These are phyloP conservation scores for Bubo blakistoni DNA, from an alignment of 2,113 vertebrate genomes.

Conservation along the genomic window DNA sequence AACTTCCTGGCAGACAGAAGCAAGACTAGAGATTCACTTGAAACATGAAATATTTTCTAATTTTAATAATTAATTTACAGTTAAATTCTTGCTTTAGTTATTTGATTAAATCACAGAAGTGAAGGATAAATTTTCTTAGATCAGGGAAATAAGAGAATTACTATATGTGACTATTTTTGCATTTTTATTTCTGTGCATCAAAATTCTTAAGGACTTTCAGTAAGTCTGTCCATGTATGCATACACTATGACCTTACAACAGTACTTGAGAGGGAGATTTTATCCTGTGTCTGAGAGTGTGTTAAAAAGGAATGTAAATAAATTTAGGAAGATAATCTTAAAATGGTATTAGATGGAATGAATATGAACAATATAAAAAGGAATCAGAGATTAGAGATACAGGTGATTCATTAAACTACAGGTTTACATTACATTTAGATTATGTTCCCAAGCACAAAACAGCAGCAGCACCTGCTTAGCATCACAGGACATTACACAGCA, in stretches of 20 bases:
- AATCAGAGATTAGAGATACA: not conserved
- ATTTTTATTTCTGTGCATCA: not conserved
- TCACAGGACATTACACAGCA: not conserved
- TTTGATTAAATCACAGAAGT: not conserved
- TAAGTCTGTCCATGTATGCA: not conserved
- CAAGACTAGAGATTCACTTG: not conserved
- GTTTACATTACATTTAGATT: not conserved
- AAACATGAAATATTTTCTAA: not conserved
- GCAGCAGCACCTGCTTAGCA: slow-evolving; percentile 11
- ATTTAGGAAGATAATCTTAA: not conserved
- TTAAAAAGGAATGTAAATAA: not conserved
- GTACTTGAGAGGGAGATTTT: not conserved
- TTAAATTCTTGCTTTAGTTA: not conserved
- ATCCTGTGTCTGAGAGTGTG: not conserved
- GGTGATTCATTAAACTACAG: not conserved
- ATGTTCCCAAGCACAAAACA: not conserved
- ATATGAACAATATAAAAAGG: not conserved
- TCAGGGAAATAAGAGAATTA: not conserved
- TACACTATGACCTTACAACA: not conserved
- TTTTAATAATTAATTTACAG: not conserved
- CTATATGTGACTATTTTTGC: not conserved
- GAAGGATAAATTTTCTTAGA: not conserved
- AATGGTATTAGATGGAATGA: not conserved
- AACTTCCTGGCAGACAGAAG: not conserved
- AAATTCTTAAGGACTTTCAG: not conserved